Evolutionary conservation across 2,888 invertebrate genomes (phyloP).

Genomic region (Chymomyza procnemis): DNA sequence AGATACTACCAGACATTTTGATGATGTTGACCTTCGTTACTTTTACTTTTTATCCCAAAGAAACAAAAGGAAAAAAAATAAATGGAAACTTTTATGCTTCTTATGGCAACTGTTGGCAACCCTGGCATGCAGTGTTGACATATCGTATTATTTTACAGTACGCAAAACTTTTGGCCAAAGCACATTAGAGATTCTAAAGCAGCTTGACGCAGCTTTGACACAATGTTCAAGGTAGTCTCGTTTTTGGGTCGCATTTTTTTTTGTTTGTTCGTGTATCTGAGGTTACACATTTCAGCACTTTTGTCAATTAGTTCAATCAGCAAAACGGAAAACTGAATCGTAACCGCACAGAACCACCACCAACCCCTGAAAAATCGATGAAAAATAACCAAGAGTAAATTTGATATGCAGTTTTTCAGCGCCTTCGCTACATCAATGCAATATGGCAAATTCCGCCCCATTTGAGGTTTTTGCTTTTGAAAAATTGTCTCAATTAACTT

Average conservation of each 20-base stretch:
- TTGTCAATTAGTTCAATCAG: constrained; percentile 73
- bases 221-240: constrained; percentile 21
- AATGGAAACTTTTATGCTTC: constrained; percentile 35
- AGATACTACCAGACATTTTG: constrained; percentile 69
- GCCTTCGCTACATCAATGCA: constrained; percentile 25
- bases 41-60: constrained; percentile 56
- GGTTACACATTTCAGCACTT: constrained; percentile 36
- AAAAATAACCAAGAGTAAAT: constrained; percentile 18
- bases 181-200: constrained; percentile 1
- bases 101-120: constrained; percentile 53
- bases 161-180: constrained; percentile 10
- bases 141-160: constrained; percentile 66
- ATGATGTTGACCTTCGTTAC: constrained; percentile 73
- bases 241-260: neutral
- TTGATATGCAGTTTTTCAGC: constrained; percentile 24
- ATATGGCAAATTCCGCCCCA: constrained; percentile 1
- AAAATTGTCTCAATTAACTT: constrained; percentile 51
- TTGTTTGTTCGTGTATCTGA: neutral
- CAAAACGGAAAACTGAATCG: constrained; percentile 33
- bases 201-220: constrained; percentile 26
- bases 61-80: constrained; percentile 8
- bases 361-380: constrained; percentile 20
- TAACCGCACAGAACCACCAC: constrained; percentile 49
- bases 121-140: constrained; percentile 64
- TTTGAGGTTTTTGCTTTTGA: constrained; percentile 10